Evolutionary conservation across 2,888 invertebrate species (phyloP), one percentile per base, ranked within the genome.

Genomic region (Branchipolynoe longqiensis): DNA sequence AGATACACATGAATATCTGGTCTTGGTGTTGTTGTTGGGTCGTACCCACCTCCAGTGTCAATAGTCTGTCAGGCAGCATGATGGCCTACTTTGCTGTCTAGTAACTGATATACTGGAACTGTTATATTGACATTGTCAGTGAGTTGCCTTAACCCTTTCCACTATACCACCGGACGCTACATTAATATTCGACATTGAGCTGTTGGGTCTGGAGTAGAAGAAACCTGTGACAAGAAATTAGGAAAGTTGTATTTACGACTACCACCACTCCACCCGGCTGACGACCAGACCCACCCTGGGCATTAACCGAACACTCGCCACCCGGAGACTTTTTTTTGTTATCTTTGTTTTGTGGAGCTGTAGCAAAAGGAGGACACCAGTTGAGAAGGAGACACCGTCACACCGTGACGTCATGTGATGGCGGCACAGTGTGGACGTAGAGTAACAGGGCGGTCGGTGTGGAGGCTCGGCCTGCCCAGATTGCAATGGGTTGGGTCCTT

Each of bases 121-220:
- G n/a, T n/a, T n/a, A n/a, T n/a, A n/a, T n/a, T n/a, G n/a, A n/a
- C n/a, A n/a, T n/a, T n/a, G n/a, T n/a, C n/a, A n/a, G n/a, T 25
- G 8, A 62, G n/a, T 62, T n/a, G 41, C 78, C 78, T 78, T 78
- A 28, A 78, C 78, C 89, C 74, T 88, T 87, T 31, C 87, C 87
- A 94, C 94, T 94, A 99, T 99, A 94, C 99, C 99, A 88, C 97
- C 98, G 89, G 98, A 99, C 95, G 95, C 98, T 85, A 97, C 97
- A 73, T 96, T 99, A 89, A 96, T 98, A 93, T 99, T 99, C 93
- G 99, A 99, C 92, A 99, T 99, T 88, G 98, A 99, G 94, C 96
- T 99, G 88, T 94, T 99, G 90, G 96, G 96, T 94, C 96, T 98
- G 91, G 97, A 89, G 54, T 89, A 87, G 86, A 48, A 4, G 78